Evolutionary conservation across 1,140 invertebrate species (phyloP).

Genomic region (Zaprionus ghesquierei): DNA sequence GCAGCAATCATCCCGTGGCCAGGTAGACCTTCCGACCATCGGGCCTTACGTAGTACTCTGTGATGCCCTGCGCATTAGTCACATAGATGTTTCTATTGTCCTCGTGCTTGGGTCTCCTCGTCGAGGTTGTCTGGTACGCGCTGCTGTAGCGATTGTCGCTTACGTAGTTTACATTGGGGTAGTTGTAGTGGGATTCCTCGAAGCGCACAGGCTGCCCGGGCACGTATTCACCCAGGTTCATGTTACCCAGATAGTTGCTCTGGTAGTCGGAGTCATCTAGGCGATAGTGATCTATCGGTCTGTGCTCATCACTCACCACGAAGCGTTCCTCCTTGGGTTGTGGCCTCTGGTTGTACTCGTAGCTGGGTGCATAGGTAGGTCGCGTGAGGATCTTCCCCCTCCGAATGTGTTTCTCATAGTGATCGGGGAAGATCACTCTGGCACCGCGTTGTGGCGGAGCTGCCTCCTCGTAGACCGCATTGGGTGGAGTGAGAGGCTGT

Average conservation of each 20-base stretch:
- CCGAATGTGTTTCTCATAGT: constrained; percentile 65
- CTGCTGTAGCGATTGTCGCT: constrained; percentile 67
- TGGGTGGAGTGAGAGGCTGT: constrained; percentile 28
- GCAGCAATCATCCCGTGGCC: constrained; percentile 23
- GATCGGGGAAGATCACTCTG: constrained; percentile 65
- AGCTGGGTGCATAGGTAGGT: constrained; percentile 69
- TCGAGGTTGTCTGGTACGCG: constrained; percentile 47
- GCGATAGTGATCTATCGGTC: constrained; percentile 45
- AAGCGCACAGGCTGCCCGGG: constrained; percentile 47
- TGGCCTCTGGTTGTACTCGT: constrained; percentile 44
- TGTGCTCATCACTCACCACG: constrained; percentile 58
- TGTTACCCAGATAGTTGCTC: constrained; percentile 4
- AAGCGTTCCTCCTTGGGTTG: constrained; percentile 57
- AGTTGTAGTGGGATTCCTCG: constrained; percentile 42
- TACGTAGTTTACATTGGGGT: constrained; percentile 68
- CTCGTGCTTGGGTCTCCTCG: constrained; percentile 44
- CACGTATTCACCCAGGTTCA: constrained; percentile 63
- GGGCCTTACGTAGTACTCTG: constrained; percentile 76
- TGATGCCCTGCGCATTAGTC: constrained; percentile 73
- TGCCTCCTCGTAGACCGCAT: constrained; percentile 57
- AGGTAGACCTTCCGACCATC: constrained; percentile 76
- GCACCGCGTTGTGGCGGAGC: constrained; percentile 66
- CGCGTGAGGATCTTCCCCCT: constrained; percentile 65
- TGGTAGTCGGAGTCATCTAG: constrained; percentile 36
- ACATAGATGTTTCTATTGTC: constrained; percentile 79